Base-by-base conservation (phyloP, 2,888 invertebrate species). In the Oscheius sp. region DNA sequence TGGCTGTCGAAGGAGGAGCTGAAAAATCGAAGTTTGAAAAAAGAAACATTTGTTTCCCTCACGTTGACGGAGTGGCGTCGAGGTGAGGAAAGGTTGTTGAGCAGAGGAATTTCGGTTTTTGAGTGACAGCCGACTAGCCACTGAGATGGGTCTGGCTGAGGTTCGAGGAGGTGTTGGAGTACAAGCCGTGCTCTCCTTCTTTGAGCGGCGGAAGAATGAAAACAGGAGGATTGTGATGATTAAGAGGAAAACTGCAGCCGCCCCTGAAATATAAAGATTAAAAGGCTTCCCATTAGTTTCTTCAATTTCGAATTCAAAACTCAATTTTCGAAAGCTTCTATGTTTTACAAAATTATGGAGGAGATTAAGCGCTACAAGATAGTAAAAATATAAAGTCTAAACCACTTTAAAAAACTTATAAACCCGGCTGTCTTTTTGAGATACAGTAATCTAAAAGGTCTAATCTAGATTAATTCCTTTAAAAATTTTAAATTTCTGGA, bases 141-240 rank as follows among this genome's bases (percentile, higher is more conserved):
- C 42, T 25, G 39, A 70, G 4, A 27, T 34, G 17, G 50, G 63
- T 25, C 46, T 27, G 12, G 25, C 23, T 12, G 46, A 15, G 15
- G 42, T 29, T 10, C 27, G 45, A 23, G 31, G 53, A 23, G 27
- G 39, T 3, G 42, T 42, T 17, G 61, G 42, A 25, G 61, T 61
- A 42, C 61, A 61, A 20, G 25, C 27, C 15, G 61, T 17, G 29
- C n/a, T n/a, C 46, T 75, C 75, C 45, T 77, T 77, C 33, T 75
- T 77, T 2, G 75, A 73, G 37, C 70, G 57, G 50, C 75, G 69
- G 68, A 80, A 80, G 67, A 79, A 77, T 27, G 76, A 74, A 20
- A 80, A 69, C 37, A 80, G 52, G 20, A 73, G 65, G 27, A 74
- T 70, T 10, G 70, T 72, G 12, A 80, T 75, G 52, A 74, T 72